Conservation (phyloP, 1,140 invertebrate species). For the Neuroterus valhalla region DNA sequence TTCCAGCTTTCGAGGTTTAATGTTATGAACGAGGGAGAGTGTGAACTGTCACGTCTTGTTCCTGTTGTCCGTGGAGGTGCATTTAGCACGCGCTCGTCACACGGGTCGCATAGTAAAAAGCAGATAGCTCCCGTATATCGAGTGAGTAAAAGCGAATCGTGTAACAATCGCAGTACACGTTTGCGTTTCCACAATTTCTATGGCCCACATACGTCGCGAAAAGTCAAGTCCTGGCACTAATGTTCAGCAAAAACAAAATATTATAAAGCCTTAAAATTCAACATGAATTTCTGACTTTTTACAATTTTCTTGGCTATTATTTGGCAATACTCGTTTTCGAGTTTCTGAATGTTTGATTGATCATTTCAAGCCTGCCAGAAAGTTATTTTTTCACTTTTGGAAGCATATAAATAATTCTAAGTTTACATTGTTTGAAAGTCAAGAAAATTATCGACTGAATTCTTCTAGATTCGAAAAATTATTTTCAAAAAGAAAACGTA, state of each 20-base stretch:
- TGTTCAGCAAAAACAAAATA: neutral
- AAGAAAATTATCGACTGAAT: no score
- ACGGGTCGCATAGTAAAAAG: conserved; percentile 15
- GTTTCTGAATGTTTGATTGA: no score
- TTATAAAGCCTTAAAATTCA: no score
- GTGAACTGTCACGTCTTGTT: conserved; percentile 27
- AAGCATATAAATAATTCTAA: no score
- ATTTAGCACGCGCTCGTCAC: conserved; percentile 11
- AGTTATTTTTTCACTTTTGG: no score
- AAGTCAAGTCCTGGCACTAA: neutral
- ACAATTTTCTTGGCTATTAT: no score
- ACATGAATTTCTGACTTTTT: no score
- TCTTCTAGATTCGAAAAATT: no score
- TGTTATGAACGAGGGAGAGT: conserved; percentile 7
- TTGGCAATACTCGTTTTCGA: no score
- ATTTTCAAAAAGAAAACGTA: no score
- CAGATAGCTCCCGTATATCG: conserved; percentile 21
- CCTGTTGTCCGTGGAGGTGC: neutral
- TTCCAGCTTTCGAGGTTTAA: conserved; percentile 10
- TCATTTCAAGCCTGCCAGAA: no score
- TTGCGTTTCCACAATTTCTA: conserved; percentile 28
- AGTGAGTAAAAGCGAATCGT: conserved; percentile 22
- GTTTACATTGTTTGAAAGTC: no score
- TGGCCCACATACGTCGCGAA: neutral
- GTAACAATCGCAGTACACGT: conserved; percentile 13